These are phyloP conservation scores for Popillia japonica DNA, from an alignment of 1,140 invertebrate genomes.

Conservation along the genomic window DNA sequence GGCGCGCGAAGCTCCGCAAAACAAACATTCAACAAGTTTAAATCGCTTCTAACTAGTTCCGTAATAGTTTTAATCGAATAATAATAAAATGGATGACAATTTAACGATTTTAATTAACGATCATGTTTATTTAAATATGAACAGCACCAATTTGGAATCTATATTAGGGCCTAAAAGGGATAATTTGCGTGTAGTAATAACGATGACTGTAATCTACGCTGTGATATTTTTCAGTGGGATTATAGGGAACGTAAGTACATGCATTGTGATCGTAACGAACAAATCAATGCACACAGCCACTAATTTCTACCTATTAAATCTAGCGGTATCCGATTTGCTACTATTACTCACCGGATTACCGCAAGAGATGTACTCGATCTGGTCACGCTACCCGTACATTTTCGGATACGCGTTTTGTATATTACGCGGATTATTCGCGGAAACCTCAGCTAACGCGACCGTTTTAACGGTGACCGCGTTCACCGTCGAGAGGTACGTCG, in stretches of 20 bases:
- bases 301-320: conserved; percentile 93
- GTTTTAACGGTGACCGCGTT: conserved; percentile 92
- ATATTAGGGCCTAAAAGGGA: too few species aligned
- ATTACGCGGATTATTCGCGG: conserved; percentile 71
- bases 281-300: conserved; percentile 93
- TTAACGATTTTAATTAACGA: too few species aligned
- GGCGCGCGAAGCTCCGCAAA: too few species aligned
- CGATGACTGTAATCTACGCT: conserved; percentile 82
- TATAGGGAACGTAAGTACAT: conserved; percentile 91
- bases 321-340: conserved; percentile 92
- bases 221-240: conserved; percentile 87
- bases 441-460: conserved; percentile 89
- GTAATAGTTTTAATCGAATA: too few species aligned
- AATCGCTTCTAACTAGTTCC: too few species aligned
- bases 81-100: too few species aligned
- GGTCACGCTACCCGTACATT: conserved; percentile 85
- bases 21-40: too few species aligned
- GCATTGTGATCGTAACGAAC: conserved; percentile 90
- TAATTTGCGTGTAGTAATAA: too few species aligned
- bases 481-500: conserved; percentile 85
- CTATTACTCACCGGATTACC: conserved; percentile 82
- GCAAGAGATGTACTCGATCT: conserved; percentile 87
- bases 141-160: too few species aligned
- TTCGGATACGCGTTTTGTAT: conserved; percentile 81
- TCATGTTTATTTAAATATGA: too few species aligned